Evolutionary conservation across 2,797 vertebrate species (phyloP).

Genomic region (Nannoperca australis): DNA sequence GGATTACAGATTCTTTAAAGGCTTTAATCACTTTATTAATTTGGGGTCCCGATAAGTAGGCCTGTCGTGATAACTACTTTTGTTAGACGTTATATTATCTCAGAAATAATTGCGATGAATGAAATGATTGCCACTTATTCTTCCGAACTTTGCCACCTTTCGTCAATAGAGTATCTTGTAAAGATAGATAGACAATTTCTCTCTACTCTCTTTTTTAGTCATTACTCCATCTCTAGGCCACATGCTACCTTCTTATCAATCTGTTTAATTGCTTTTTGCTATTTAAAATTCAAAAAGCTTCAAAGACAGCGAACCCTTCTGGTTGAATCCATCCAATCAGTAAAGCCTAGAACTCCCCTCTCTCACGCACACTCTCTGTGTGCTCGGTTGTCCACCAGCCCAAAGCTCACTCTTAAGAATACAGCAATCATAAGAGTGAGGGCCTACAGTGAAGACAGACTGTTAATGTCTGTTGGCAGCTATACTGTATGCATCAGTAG

Average conservation of each 20-base stretch:
- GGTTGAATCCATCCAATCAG: background rate
- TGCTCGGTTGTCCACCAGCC: background rate
- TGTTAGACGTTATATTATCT: no score
- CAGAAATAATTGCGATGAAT: no score
- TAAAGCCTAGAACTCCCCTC: background rate
- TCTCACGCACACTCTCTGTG: no score
- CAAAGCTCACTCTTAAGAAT: background rate
- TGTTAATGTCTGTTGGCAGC: background rate
- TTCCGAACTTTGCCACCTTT: no score
- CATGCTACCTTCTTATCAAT: background rate
- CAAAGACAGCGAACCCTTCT: background rate
- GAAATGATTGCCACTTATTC: no score
- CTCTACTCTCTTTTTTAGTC: background rate
- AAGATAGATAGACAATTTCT: background rate
- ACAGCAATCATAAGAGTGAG: background rate
- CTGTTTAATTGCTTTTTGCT: background rate
- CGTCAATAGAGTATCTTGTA: background rate
- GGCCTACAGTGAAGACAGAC: background rate
- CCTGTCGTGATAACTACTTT: no score
- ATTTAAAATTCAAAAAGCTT: no score
- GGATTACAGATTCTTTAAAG: background rate
- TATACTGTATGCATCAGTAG: background rate
- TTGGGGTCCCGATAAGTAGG: background rate
- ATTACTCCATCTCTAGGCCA: background rate
- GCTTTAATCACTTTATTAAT: background rate